Base-by-base conservation (phyloP, 2,113 vertebrate species). In the Gnathonemus longibarbis region DNA sequence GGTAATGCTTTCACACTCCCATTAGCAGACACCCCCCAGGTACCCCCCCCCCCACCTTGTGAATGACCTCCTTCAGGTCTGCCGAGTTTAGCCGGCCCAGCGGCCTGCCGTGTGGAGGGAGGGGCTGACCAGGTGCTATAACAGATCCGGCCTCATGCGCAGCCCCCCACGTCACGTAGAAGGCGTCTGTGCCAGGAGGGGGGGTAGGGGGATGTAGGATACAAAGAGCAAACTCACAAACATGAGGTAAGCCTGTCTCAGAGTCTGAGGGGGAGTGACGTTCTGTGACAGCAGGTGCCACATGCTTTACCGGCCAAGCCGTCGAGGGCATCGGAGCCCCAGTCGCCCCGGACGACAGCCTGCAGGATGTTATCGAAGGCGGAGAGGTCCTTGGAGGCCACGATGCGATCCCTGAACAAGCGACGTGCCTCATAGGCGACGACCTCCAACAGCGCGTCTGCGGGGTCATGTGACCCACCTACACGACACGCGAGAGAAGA, bases 91-190 rank as follows among this genome's bases (percentile, higher is more conserved):
- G 94, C 86, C 94, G 96, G 80, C 98, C 97, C 90, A 99, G 96
- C 1, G 96, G 96, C 93, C 96, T 97, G 87, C 98, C 98, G 89
- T 99, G 97, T 1, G 97, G 94, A 91, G 98, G 97, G 21, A 99
- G 92, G 9, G 96, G 92, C 88, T 98, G 98, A 89, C 96, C 96
- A 74, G 96, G 96, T 84, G 94, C 90, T 83, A 93, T 89, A 5
- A 96, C 93, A 48, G 94, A 19, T 89, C 95, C 95, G 49, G 95
- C 91, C 88, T 95, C 95, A 88, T 94, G 95, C 89, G 91, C 93
- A 5, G 96, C 96, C 92, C 97, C 98, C 98, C 98, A 99, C 0
- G 98, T 98, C 87, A 99, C 98, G 92, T 98, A 99, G 94, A 97
- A 99, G 17, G 89, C 94, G 93, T 97, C 98, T 99, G 92, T 7